Evolutionary conservation across 64 coral and sea anemone genomes (phyloP).

Genomic region (Dendronephthya gigantea): DNA sequence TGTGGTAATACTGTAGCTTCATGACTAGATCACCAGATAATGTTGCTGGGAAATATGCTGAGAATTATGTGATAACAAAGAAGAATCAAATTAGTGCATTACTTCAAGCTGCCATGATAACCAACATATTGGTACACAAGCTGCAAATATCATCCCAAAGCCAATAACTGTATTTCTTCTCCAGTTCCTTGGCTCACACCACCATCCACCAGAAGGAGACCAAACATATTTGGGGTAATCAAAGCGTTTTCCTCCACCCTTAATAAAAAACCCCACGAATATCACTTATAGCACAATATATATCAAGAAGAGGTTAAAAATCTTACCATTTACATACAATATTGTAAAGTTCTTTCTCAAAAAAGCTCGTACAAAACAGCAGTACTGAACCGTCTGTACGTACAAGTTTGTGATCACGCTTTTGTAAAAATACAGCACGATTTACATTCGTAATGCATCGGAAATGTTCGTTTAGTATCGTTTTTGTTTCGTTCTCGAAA

Average conservation of each 20-base stretch:
- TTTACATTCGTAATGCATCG: neutral
- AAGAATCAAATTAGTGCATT: too few relatives aligned
- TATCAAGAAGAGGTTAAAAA: neutral
- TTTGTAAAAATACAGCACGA: neutral
- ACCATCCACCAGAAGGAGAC: conserved; percentile 94
- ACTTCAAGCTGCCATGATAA: conserved; percentile 85
- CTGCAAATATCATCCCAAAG: conserved; percentile 52
- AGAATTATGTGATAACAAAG: too few relatives aligned
- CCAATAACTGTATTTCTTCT: conserved; percentile 82
- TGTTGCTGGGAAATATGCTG: too few relatives aligned
- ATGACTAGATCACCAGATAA: too few relatives aligned
- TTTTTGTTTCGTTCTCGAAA: neutral
- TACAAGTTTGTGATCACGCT: neutral
- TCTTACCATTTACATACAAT: neutral
- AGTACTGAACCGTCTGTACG: too few relatives aligned
- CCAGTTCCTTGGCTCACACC: conserved; percentile 97
- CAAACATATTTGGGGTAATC: conserved; percentile 97
- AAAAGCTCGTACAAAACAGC: too few relatives aligned
- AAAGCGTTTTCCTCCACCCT: conserved; percentile 89
- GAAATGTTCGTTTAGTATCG: neutral
- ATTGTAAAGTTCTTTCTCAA: too few relatives aligned
- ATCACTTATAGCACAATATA: neutral
- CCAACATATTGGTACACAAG: conserved; percentile 57
- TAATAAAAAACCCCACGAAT: neutral
- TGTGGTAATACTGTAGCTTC: neutral